These are phyloP conservation scores for Rousettus leschenaultii DNA, from an alignment of 2,113 vertebrate species.

Conservation along the genomic window DNA sequence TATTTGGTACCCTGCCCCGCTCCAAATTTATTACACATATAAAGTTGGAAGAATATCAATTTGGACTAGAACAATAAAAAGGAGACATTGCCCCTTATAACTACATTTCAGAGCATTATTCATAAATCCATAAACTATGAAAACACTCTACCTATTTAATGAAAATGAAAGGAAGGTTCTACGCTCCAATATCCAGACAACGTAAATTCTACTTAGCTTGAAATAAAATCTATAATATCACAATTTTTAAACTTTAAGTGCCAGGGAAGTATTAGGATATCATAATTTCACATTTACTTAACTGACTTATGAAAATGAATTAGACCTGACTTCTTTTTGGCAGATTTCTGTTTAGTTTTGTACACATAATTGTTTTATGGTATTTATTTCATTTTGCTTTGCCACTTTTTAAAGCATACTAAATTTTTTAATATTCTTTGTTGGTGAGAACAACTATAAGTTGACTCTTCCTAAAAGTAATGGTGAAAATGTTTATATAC, in stretches of 20 bases:
- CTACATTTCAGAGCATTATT: neutral
- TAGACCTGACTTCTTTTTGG: neutral
- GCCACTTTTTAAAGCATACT: neutral
- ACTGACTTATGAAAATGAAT: neutral
- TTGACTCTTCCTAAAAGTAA: neutral
- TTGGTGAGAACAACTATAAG: neutral
- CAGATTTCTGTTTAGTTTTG: neutral
- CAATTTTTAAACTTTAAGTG: neutral
- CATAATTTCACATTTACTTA: neutral
- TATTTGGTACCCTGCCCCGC: rapidly evolving
- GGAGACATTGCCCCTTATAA: neutral
- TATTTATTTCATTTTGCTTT: neutral
- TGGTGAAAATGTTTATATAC: neutral
- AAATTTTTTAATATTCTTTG: neutral
- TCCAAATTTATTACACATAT: neutral
- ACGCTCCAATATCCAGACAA: neutral
- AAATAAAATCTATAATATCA: neutral
- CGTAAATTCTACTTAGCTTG: neutral
- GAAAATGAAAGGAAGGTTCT: neutral
- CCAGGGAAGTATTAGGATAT: neutral
- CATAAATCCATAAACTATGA: neutral
- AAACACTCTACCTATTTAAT: neutral
- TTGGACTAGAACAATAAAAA: neutral
- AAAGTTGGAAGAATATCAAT: neutral
- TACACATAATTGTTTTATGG: neutral